phyloP scores from a whole-genome alignment of 2,888 invertebrate genomes.

The Stenotaenia linearis region DNA sequence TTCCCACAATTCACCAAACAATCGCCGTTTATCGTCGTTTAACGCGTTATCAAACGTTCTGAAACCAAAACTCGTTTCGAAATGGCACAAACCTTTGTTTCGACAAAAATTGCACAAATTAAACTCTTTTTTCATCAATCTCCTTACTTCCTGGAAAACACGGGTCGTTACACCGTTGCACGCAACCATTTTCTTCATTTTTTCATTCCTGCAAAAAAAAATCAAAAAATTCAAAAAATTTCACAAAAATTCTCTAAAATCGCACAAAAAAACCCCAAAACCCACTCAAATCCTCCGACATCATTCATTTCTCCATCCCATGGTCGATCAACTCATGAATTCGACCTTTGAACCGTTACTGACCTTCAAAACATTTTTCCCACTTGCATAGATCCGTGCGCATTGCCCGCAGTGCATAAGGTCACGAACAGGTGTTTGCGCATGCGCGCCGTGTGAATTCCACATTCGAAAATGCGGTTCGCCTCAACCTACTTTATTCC shows the following conservation, averaged over 20 bases:
- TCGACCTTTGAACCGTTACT: not conserved
- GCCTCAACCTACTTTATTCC: not conserved
- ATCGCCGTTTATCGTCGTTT: too few relatives aligned
- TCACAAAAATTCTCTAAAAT: not conserved
- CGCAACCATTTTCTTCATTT: not conserved
- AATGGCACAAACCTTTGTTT: not conserved
- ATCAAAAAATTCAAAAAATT: not conserved
- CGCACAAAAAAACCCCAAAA: too few relatives aligned
- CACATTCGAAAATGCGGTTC: not conserved
- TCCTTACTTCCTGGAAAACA: not conserved
- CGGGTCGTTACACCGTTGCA: slow-evolving; percentile 2
- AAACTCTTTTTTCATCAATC: not conserved
- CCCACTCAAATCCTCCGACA: too few relatives aligned
- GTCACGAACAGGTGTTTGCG: not conserved
- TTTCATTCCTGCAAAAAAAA: not conserved
- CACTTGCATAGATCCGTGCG: not conserved
- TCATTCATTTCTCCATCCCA: not conserved
- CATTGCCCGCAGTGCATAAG: not conserved
- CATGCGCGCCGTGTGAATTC: not conserved
- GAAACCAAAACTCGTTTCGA: not conserved
- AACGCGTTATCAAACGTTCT: too few relatives aligned
- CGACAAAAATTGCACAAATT: too few relatives aligned
- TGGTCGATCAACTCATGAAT: not conserved
- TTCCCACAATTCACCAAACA: not conserved
- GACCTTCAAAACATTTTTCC: not conserved